These are phyloP conservation scores for Clostera curtula DNA, from an alignment of 2,888 invertebrate species.

Conservation along the genomic window DNA sequence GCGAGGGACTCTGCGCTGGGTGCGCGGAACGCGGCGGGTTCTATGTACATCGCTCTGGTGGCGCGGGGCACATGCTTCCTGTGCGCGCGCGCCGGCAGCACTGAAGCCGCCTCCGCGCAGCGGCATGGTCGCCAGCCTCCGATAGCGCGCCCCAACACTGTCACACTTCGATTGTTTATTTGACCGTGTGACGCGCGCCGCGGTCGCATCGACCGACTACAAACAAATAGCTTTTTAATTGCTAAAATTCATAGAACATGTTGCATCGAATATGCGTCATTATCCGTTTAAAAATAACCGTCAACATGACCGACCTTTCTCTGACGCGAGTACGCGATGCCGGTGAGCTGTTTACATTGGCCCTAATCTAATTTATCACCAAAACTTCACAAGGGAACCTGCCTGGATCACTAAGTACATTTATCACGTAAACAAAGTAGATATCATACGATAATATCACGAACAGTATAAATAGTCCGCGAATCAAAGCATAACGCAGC, in stretches of 20 bases:
- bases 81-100: slow-evolving; percentile 72
- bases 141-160: slow-evolving; percentile 59
- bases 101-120: slow-evolving; percentile 54
- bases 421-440: slow-evolving; percentile 34
- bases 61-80: slow-evolving; percentile 70
- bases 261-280: slow-evolving; percentile 4
- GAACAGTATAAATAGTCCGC: slow-evolving; percentile 50
- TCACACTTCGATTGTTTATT: slow-evolving; percentile 68
- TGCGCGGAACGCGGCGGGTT: slow-evolving; percentile 71
- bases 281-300: slow-evolving; percentile 2
- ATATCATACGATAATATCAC: slow-evolving; percentile 47
- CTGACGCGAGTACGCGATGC: slow-evolving; percentile 8
- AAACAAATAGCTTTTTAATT: slow-evolving; percentile 8
- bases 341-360: background rate
- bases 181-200: slow-evolving; percentile 40
- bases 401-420: slow-evolving; percentile 11
- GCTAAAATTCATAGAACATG: slow-evolving; percentile 4
- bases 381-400: slow-evolving; percentile 5
- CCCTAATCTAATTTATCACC: slow-evolving; percentile 5
- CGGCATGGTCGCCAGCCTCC: slow-evolving; percentile 56
- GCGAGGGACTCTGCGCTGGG: slow-evolving; percentile 69
- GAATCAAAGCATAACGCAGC: slow-evolving; percentile 50
- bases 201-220: slow-evolving; percentile 35
- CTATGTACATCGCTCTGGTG: slow-evolving; percentile 67
- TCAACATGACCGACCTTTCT: slow-evolving; percentile 3